A percentile compares a stretch with the other conserved stretches of the same genome.
phyloP scores from a whole-genome alignment of 2,888 invertebrate species.

The Polydrusus tereticollis region DNA sequence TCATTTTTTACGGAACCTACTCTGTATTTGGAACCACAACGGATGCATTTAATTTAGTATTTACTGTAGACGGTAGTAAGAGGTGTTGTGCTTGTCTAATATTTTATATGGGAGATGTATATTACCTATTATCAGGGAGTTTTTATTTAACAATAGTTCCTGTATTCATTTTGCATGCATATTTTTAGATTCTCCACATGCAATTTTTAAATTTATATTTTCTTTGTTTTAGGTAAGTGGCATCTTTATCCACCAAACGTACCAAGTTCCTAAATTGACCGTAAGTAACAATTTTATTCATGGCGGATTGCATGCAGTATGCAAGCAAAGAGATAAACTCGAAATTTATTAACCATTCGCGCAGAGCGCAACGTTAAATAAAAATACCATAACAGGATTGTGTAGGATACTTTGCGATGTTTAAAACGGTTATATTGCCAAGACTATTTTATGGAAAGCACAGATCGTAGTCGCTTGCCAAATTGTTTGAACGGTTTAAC shows the following conservation, averaged over 20 bases:
- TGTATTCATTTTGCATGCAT: no score
- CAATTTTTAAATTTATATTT: constrained; percentile 14
- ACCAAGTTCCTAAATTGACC: constrained; percentile 33
- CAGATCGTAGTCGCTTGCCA: background rate
- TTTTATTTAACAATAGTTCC: no score
- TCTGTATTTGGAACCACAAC: no score
- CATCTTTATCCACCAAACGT: constrained; percentile 9
- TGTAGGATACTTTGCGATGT: constrained; percentile 19
- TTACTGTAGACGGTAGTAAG: no score
- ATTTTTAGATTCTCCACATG: background rate
- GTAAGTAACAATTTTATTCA: constrained; percentile 38
- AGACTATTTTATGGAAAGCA: constrained; percentile 6
- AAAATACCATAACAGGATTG: constrained; percentile 30
- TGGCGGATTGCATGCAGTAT: constrained; percentile 9
- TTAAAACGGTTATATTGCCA: constrained; percentile 6
- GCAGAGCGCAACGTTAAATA: constrained; percentile 34
- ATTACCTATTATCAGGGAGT: no score
- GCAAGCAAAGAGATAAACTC: constrained; percentile 36
- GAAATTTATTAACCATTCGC: constrained; percentile 42
- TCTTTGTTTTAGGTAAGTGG: constrained; percentile 42
- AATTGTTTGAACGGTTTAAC: background rate
- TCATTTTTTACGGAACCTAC: no score
- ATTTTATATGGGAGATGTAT: no score
- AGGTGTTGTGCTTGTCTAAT: no score
- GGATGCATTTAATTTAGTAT: no score